phyloP scores from a whole-genome alignment of 2,888 invertebrate species.

The Augochlorella aurata region DNA sequence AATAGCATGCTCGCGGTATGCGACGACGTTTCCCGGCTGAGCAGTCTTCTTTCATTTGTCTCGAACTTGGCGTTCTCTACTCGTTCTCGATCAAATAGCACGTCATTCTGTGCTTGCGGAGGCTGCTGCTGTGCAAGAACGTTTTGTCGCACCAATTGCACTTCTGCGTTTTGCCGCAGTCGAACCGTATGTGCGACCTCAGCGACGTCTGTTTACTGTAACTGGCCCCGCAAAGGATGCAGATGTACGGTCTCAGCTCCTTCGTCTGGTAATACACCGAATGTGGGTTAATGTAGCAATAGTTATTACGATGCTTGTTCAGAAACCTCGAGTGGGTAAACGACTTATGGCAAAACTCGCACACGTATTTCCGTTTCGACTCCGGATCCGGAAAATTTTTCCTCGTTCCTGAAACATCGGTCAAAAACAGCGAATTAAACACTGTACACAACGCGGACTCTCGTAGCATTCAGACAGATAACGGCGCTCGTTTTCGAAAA shows the following conservation, averaged over 20 bases:
- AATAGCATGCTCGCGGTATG: too few species aligned
- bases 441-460: background rate
- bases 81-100: background rate
- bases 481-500: background rate
- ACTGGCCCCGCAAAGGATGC: slow-evolving; percentile 61
- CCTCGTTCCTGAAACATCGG: slow-evolving; percentile 39
- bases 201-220: slow-evolving; percentile 62
- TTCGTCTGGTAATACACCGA: slow-evolving; percentile 27
- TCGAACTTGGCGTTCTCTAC: background rate
- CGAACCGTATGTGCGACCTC: slow-evolving; percentile 62
- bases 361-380: slow-evolving; percentile 31
- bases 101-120: slow-evolving; percentile 38
- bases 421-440: slow-evolving; percentile 20
- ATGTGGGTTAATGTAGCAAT: slow-evolving; percentile 68
- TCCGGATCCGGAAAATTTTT: background rate
- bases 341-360: slow-evolving; percentile 42
- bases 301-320: slow-evolving; percentile 36
- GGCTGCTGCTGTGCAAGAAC: slow-evolving; percentile 58
- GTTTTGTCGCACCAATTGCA: slow-evolving; percentile 54
- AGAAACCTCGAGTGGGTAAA: slow-evolving; percentile 45
- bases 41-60: background rate
- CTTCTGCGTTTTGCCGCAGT: slow-evolving; percentile 61
- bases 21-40: too few species aligned
- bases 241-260: slow-evolving; percentile 54
- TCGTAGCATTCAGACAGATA: background rate